Base-by-base conservation (phyloP, 2,113 vertebrate species). In the Anoplopoma fimbria region DNA sequence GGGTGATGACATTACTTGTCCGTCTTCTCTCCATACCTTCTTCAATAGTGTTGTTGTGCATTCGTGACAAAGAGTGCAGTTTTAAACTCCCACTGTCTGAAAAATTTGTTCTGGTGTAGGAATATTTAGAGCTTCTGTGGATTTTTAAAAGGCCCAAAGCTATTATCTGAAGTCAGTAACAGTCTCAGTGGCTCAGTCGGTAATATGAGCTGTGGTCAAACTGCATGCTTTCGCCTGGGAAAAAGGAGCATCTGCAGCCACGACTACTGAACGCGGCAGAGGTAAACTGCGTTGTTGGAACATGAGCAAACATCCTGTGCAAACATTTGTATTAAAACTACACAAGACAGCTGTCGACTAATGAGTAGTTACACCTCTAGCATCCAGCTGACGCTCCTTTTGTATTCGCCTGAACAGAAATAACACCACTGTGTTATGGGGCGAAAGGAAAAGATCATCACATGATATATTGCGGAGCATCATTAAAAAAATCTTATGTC, bases 291-390 rank as follows among this genome's bases (percentile, higher is more conserved):
- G 23, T 31, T 76, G 84, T 58, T 68, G 13, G 45, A 45, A 14
- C 33, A 23, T 58, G 51, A 25, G 17, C 15, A 80, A 80, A 80
- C 38, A 84, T 29, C 21, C 58, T 71, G 45, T 58, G 65, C 53
- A 83, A 84, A 87, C 70, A 87, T 57, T 61, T 42, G 45, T 15
- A 31, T 34, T 31, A 23, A 51, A 69, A 51, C n/a, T n/a, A 63
- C 34, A 71, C 4, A 21, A 19, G 47, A 9, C 53, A 76, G 21
- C 72, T 72, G 58, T 8, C n/a, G n/a, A 27, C 21, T 36, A 42
- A 42, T 36, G 33, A 65, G 29, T 7, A 33, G n/a, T 13, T 82
- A 38, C 36, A 63, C n/a, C 10, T 57, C 42, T 2, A 19, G 27
- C 45, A 34, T 65, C 25, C 47, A 36, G n/a, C 15, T 33, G 68